Base-by-base conservation (phyloP, 1,140 invertebrate genomes). In the Odontomachus brunneus region DNA sequence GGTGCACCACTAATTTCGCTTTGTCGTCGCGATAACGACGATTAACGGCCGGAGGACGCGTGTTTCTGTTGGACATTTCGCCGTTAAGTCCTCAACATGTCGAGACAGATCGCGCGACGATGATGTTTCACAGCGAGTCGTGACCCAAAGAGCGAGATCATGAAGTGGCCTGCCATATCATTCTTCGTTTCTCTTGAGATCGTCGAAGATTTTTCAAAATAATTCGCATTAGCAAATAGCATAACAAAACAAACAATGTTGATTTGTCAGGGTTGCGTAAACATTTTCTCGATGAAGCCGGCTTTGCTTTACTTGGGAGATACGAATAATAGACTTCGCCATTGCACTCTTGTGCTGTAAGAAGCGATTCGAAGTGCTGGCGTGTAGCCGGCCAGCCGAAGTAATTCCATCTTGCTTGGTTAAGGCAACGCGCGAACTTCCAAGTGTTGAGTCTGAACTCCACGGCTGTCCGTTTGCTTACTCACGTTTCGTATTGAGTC, bases 401-500 rank as follows among this genome's bases (percentile, higher is more conserved):
- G 5, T 72, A 57, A 73, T 15, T 38, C 15, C 38, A 11, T 24
- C 24, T 44, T 29, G 22, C 15, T 57, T 69, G 48, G 19, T 49
- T 48, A 49, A 67, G 49, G 11, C 12, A 44, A 60, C 44, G 26
- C 3, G 57, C 0, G 33, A 59, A 59, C 2, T 38, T 14, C 0
- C 2, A 22, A 73, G n/a, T 44, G 22, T 44, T 24, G 14, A 65
- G 66, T 76, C n/a, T 66, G 5, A 76, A 65, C 14, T 51, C 22
- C 51, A 24, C 24, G 51, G n/a, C 15, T 51, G 15, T 62, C 1
- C 14, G 29, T 49, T 66, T 65, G 60, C 73, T 51, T 51, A 65
- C 62, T 75, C 24, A 75, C n/a, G 60, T 75, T 75, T 63, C 22
- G 24, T 75, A 49, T 63, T 75, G 24, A 75, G 17, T 75, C 53